Base-by-base conservation (phyloP, 2,797 vertebrate species). In the Iguana delicatissima region DNA sequence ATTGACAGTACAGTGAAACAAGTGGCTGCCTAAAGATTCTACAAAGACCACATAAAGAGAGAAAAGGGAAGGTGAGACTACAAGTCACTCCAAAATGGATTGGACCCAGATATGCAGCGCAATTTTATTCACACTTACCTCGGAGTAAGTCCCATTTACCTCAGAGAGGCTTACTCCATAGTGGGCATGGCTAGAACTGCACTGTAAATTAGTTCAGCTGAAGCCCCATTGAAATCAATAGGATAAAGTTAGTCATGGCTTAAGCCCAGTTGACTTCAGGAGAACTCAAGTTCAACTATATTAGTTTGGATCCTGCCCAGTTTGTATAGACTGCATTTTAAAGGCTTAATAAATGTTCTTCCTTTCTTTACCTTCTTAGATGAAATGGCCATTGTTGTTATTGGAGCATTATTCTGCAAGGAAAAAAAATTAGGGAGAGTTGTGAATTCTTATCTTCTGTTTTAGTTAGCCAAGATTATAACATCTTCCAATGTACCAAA, bases 321-420 rank as follows among this genome's bases (percentile, higher is more conserved):
- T 73, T 22, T 85, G 67, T 52, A n/a, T 18, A 67, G 46, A 72
- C 50, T 85, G 29, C 29, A 55, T 24, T 85, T 22, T 32, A 52
- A 67, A 10, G 52, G 22, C 12, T 88, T 87, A 94, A 26, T 50
- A 87, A 82, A 18, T 12, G 89, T 87, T 86, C 3, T 4, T 77
- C 8, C 74, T 93, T 76, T 89, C 32, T 87, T 98, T 98, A 99
- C 99, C 97, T 99, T 99, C 97, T 99, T 99, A 13, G 99, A 97
- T 85, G 99, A 99, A 95, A 99, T 99, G 97, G 97, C 98, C 96
- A 99, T 96, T 95, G 99, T 98, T 93, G 98, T 99, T 95, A 99
- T 97, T 13, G 98, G 98, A 97, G 97, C 97, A 92, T 96, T 97
- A 95, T 97, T 98, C 99, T 99, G 96, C 93, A 97, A 97, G 87